These are phyloP conservation scores for Tyria jacobaeae DNA, from an alignment of 2,888 invertebrate genomes.

Conservation along the genomic window DNA sequence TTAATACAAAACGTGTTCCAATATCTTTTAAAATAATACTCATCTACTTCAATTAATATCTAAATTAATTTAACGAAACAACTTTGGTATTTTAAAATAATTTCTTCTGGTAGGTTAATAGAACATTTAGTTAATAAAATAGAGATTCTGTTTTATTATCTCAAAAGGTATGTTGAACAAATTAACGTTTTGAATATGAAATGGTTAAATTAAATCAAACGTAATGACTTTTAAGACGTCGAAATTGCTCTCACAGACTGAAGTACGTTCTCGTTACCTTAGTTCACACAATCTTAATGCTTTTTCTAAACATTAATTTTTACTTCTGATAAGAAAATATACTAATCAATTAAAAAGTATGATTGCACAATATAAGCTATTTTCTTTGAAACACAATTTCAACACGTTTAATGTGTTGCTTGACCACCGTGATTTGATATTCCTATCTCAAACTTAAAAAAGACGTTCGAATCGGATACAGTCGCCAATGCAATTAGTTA, in stretches of 20 bases:
- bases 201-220: constrained; percentile 47
- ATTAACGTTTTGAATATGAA: constrained; percentile 49
- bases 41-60: not conserved
- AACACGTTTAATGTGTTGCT: too few species aligned
- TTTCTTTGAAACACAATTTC: constrained; percentile 13
- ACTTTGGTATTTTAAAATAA: constrained; percentile 18
- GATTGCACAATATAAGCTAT: not conserved
- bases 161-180: constrained; percentile 43
- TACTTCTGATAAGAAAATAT: constrained; percentile 1
- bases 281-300: constrained; percentile 20
- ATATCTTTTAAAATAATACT: not conserved
- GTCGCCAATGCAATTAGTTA: constrained; percentile 53
- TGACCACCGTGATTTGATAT: constrained; percentile 32
- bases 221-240: constrained; percentile 43
- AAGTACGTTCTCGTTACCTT: constrained; percentile 26
- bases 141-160: constrained; percentile 45
- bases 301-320: constrained; percentile 15
- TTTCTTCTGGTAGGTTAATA: constrained; percentile 33
- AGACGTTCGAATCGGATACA: constrained; percentile 34
- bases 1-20: not conserved
- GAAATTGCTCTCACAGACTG: constrained; percentile 32
- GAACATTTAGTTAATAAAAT: constrained; percentile 40
- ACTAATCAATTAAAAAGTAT: not conserved
- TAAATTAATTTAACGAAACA: constrained; percentile 9
- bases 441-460: constrained; percentile 39